A percentile compares a stretch with the other conserved stretches of the same genome.
These are phyloP conservation scores for Macrotis lagotis DNA, from an alignment of 2,113 vertebrate genomes.

Conservation along the genomic window DNA sequence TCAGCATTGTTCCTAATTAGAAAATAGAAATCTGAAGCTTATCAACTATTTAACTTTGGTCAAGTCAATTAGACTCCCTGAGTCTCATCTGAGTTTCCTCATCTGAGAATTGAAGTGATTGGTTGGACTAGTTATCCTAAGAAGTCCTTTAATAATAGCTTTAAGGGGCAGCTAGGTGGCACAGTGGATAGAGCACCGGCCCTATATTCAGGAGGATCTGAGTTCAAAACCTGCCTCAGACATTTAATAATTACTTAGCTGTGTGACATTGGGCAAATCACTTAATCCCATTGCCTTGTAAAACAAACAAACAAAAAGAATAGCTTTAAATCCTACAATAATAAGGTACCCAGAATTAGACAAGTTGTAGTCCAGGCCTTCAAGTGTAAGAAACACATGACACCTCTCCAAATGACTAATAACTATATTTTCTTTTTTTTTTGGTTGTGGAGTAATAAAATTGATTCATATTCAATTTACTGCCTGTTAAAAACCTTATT, in stretches of 20 bases:
- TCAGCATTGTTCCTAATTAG: not conserved
- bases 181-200: too few relatives aligned
- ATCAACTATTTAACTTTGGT: not conserved
- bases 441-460: not conserved
- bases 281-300: too few relatives aligned
- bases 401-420: not conserved
- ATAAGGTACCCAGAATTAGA: not conserved
- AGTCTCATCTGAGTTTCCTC: not conserved
- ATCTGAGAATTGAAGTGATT: not conserved
- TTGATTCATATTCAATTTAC: not conserved
- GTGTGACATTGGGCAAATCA: too few relatives aligned
- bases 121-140: not conserved
- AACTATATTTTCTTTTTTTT: not conserved
- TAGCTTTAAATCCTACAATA: not conserved
- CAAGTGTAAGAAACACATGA: not conserved
- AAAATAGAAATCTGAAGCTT: not conserved
- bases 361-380: not conserved
- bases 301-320: too few relatives aligned
- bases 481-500: not conserved
- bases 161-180: too few relatives aligned
- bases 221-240: too few relatives aligned
- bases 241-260: too few relatives aligned
- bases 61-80: not conserved
- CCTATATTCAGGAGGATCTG: too few relatives aligned
- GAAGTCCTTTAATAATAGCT: not conserved